These are phyloP conservation scores for Amphiprion ocellaris DNA, from an alignment of 2,113 vertebrate species.

Conservation along the genomic window DNA sequence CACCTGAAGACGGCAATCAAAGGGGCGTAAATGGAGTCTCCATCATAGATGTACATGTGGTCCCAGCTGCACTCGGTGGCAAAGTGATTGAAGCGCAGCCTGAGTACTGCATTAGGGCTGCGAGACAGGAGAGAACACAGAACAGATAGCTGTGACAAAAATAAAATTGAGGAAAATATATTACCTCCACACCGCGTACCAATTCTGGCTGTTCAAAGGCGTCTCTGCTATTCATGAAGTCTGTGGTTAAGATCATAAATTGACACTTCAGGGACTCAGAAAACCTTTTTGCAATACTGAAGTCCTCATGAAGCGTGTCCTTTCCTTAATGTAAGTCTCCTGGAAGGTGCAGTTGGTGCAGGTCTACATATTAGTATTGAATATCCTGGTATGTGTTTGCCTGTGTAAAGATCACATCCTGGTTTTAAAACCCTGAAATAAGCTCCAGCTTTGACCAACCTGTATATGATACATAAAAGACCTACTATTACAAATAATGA, in stretches of 20 bases:
- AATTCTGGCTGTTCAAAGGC: slow-evolving; percentile 7
- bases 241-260: background rate
- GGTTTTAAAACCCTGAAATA: background rate
- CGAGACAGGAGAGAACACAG: background rate
- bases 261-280: background rate
- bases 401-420: background rate
- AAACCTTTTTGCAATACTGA: background rate
- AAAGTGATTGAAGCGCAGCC: slow-evolving; percentile 95
- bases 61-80: slow-evolving; percentile 98
- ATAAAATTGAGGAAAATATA: slow-evolving; percentile 15
- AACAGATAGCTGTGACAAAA: slow-evolving; percentile 7
- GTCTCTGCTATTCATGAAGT: background rate
- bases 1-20: slow-evolving; percentile 94
- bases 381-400: background rate
- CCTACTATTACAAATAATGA: background rate
- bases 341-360: background rate
- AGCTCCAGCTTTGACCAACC: background rate
- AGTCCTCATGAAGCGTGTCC: background rate
- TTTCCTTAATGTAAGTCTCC: background rate
- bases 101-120: slow-evolving; percentile 91
- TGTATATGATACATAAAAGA: background rate
- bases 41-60: slow-evolving; percentile 94
- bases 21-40: slow-evolving; percentile 94
- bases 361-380: background rate
- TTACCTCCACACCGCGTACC: background rate